Evolutionary conservation across 2,888 invertebrate genomes (phyloP), one percentile per base, ranked within the genome.

Genomic region (Bhutanitis thaidina): DNA sequence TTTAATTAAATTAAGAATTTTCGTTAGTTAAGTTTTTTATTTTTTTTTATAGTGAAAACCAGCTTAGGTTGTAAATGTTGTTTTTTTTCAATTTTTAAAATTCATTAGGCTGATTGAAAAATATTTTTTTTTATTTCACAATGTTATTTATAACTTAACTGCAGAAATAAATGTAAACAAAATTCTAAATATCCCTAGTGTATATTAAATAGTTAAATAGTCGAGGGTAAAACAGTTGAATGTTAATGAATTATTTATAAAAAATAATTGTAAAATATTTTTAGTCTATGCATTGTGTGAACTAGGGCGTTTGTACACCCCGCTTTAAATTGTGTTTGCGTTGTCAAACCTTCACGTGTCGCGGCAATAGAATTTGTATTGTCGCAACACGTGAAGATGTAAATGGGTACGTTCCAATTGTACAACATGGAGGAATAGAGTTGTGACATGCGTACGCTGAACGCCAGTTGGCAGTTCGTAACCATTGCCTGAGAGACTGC

Each of bases 11-110:
- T 34, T 43, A 43, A 20, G 20, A 12, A 20, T 43, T 10, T 30
- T 10, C 30, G n/a, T 30, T 36, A 5, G n/a, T n/a, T 35, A 35
- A 27, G 5, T 12, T 12, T 36, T 44, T 36, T 44, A 14, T 27
- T 1, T 27, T 37, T 44, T 44, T 43, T 35, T 44, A 25, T 25
- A 44, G 27, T 12, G 34, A 20, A 43, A 15, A 37, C 37, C 36
- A 44, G 27, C 34, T 36, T 37, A 45, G 44, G 36, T 7, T 37
- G n/a, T 44, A 36, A 44, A 36, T 44, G n/a, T n/a, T 20, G n/a
- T 27, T 43, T 32, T 32, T 16, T 43, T 20, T 5, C 2, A 20
- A 20, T 20, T 20, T 30, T 30, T 30, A 3, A 30, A 30, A 30
- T 10, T 35, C 10, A 12, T 14, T 15, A n/a, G n/a, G 8, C 7